phyloP scores from a whole-genome alignment of 2,113 vertebrate genomes.

The Sula dactylatra region DNA sequence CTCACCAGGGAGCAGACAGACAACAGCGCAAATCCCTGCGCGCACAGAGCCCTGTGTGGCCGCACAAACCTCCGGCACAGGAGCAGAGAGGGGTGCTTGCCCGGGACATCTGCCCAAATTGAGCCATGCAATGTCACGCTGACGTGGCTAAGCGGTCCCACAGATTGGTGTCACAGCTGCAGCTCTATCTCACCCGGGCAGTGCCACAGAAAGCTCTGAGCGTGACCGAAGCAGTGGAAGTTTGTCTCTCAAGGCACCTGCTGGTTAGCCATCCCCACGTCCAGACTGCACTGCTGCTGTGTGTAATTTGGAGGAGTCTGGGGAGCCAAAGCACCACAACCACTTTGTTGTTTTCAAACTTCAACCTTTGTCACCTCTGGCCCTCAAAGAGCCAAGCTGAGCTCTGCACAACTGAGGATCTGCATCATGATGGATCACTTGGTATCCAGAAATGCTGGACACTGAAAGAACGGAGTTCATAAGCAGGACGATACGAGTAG shows the following conservation, averaged over 20 bases:
- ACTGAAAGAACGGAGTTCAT: not conserved
- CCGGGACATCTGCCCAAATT: not conserved
- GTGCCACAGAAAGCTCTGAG: not conserved
- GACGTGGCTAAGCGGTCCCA: not conserved
- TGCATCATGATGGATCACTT: not conserved
- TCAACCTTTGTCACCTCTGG: not conserved
- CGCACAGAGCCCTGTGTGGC: not conserved
- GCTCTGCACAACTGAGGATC: not conserved
- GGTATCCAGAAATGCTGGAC: not conserved
- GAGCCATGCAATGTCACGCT: not conserved
- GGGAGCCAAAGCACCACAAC: not conserved
- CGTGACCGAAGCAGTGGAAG: too few relatives aligned
- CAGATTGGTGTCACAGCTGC: not conserved
- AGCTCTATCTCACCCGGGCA: not conserved
- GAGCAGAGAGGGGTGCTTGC: not conserved
- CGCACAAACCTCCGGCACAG: fast-evolving
- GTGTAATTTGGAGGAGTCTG: not conserved
- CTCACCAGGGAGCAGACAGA: fast-evolving
- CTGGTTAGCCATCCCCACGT: fast-evolving
- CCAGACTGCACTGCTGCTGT: not conserved
- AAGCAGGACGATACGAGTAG: not conserved
- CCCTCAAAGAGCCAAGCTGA: not conserved
- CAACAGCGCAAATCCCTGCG: not conserved
- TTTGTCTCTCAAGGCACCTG: not conserved
- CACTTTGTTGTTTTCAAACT: not conserved